Evolutionary conservation across 1,140 invertebrate genomes (phyloP).

Genomic region (Mamestra configurata): DNA sequence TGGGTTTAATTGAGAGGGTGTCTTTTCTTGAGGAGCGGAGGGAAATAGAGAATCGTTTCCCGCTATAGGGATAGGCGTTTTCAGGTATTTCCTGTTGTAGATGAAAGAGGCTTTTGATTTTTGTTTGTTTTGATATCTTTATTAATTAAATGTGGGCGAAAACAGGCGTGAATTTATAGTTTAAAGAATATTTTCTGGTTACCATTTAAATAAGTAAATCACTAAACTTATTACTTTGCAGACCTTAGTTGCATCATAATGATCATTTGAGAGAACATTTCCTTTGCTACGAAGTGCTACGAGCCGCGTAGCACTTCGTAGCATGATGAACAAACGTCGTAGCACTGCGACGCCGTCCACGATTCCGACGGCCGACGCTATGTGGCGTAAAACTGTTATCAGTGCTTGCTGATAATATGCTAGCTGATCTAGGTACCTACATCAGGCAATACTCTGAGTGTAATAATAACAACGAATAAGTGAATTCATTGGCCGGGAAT

Average conservation of each 20-base stretch:
- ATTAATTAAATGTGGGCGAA: no score
- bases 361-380: background rate
- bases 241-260: no score
- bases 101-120: background rate
- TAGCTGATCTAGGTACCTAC: no score
- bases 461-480: no score
- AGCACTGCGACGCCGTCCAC: background rate
- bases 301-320: conserved; percentile 9
- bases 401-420: no score
- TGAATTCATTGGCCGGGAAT: background rate
- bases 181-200: no score
- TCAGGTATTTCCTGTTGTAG: background rate
- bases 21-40: conserved; percentile 36
- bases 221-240: no score
- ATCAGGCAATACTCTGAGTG: no score
- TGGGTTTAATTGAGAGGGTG: conserved; percentile 41
- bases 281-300: background rate
- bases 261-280: background rate
- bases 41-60: conserved; percentile 3
- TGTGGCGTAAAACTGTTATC: no score
- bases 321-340: background rate
- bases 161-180: no score
- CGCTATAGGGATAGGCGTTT: background rate
- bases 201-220: no score
- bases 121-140: background rate